Evolutionary conservation across 2,888 invertebrate genomes (phyloP), one percentile per base, ranked within the genome.

Genomic region (Dynastes maya): DNA sequence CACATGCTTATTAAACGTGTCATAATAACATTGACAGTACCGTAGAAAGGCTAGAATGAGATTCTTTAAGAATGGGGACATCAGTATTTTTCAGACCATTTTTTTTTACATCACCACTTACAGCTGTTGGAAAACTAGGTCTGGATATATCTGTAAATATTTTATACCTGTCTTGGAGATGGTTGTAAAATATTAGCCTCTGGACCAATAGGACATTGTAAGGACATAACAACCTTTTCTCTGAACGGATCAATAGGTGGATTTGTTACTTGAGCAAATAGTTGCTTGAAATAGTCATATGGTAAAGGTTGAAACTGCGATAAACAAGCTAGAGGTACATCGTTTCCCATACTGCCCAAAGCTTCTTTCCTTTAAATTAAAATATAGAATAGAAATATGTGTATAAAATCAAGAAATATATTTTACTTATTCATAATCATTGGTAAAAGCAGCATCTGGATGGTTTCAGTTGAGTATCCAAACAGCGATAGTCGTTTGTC

Each of bases 161-260:
- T 40, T 78, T 78, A 71, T 78, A 85, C 88, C 90, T 98, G 98
- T 84, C 93, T 91, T 0, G 96, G 93, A 85, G 94, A 95, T 6
- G 99, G 98, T 86, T 96, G 93, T 82, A 99, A 90, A 78, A 99
- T 95, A 89, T 99, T 99, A 2, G 95, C 95, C 85, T 97, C 97
- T 0, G 99, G 99, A 0, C 99, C 99, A 85, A 99, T 94, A 0
- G 99, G 99, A 86, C 98, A 98, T 81, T 97, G 94, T 88, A 99
- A 91, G 0, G 98, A 98, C 99, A 99, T 99, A 80, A 99, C 98
- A 82, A 99, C 96, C 89, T 97, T 97, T 90, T 99, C 99, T 84
- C 98, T 91, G 92, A 99, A 99, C 53, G 99, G 99, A 91, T 99
- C 99, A 83, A 99, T 99, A 3, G 99, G 99, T 4, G 99, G 99